These are phyloP conservation scores for Dicranocentrus wangi DNA, from an alignment of 2,888 invertebrate species.

Conservation along the genomic window DNA sequence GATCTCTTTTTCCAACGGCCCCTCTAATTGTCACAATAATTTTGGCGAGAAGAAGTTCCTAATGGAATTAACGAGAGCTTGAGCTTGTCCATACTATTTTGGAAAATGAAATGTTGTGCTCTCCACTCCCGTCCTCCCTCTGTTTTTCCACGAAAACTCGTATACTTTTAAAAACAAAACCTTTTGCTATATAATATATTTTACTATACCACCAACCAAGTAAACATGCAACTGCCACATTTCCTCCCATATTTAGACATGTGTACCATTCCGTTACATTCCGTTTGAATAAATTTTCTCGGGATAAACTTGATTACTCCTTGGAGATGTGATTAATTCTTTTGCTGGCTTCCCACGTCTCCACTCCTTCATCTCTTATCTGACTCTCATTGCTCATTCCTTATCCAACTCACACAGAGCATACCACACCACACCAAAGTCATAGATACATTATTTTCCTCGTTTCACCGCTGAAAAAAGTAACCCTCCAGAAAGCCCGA, in stretches of 20 bases:
- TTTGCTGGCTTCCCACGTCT: slow-evolving; percentile 33
- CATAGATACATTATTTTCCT: slow-evolving; percentile 14
- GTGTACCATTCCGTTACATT: too few species aligned
- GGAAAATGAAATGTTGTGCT: background rate
- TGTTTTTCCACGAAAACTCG: background rate
- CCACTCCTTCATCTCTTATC: slow-evolving; percentile 28
- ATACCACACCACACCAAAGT: slow-evolving; percentile 14
- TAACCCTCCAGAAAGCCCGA: too few species aligned
- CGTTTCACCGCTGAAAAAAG: too few species aligned
- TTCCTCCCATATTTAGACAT: too few species aligned
- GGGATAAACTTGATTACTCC: slow-evolving; percentile 63
- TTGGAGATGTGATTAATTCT: slow-evolving; percentile 66
- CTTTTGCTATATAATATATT: background rate
- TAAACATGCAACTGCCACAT: too few species aligned
- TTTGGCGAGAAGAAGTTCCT: slow-evolving; percentile 2
- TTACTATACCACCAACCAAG: too few species aligned
- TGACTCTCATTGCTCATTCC: slow-evolving; percentile 16
- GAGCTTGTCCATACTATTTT: background rate
- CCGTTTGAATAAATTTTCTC: slow-evolving; percentile 53
- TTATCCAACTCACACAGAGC: slow-evolving; percentile 28
- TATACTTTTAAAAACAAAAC: background rate
- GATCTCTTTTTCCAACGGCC: background rate
- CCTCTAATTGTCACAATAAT: slow-evolving; percentile 22
- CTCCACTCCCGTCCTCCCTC: background rate
- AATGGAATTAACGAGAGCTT: slow-evolving; percentile 11